A percentile compares a stretch with the other conserved stretches of the same genome.
These are phyloP conservation scores for Coecobrya sp. DNA, from an alignment of 2,888 invertebrate species.

Conservation along the genomic window DNA sequence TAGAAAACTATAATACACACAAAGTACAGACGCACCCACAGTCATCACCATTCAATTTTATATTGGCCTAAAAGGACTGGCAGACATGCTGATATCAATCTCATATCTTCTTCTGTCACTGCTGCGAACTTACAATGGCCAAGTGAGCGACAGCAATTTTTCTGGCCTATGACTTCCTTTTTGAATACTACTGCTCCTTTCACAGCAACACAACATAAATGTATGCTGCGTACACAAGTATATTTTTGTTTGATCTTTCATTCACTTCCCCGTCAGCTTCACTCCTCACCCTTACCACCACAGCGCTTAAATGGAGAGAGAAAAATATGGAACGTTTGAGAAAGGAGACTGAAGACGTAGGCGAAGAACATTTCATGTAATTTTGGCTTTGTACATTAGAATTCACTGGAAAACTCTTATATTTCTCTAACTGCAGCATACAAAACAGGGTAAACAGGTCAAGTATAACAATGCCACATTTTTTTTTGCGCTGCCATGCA, in stretches of 20 bases:
- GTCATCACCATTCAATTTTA: conserved; percentile 13
- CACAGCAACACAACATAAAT: neutral
- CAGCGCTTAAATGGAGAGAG: neutral
- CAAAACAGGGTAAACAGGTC: conserved; percentile 42
- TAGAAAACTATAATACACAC: neutral
- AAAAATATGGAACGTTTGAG: neutral
- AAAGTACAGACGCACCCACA: neutral
- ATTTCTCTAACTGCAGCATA: neutral
- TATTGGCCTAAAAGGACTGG: neutral
- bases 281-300: neutral
- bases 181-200: neutral
- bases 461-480: conserved; percentile 40
- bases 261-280: neutral
- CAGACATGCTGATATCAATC: neutral
- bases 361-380: neutral
- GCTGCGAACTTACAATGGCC: neutral
- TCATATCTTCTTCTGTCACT: conserved; percentile 3
- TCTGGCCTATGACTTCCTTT: neutral
- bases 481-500: neutral
- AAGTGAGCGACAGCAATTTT: neutral
- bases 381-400: neutral
- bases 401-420: neutral
- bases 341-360: neutral
- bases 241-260: conserved; percentile 42
- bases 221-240: neutral